A percentile compares a stretch with the other conserved stretches of the same genome.
Evolutionary conservation across 2,797 vertebrate species (phyloP).

Genomic region (Notoglanidium macrostoma): DNA sequence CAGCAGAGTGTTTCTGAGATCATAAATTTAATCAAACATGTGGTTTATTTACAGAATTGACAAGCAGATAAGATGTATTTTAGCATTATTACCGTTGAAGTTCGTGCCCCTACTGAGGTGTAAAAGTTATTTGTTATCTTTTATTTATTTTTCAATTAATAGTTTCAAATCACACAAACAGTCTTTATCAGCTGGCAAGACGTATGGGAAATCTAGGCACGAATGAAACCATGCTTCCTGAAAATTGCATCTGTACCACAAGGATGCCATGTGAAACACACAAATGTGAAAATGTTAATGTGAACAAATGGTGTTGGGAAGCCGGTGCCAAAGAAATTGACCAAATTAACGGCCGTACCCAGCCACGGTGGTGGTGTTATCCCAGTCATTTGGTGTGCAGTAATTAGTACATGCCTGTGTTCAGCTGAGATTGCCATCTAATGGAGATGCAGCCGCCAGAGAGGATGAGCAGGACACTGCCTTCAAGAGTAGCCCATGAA

Average conservation of each 20-base stretch:
- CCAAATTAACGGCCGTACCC: slow-evolving; percentile 23
- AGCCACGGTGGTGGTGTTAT: slow-evolving; percentile 35
- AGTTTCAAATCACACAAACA: background rate
- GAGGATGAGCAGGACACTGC: slow-evolving; percentile 65
- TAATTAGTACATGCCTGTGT: slow-evolving; percentile 65
- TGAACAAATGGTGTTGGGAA: slow-evolving; percentile 10
- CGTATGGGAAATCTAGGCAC: background rate
- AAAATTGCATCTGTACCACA: slow-evolving; percentile 17
- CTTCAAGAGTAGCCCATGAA: slow-evolving; percentile 67
- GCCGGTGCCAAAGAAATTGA: background rate
- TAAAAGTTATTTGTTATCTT: background rate
- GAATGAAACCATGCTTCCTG: background rate
- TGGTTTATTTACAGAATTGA: background rate
- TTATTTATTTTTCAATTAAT: background rate
- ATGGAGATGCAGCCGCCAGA: slow-evolving; percentile 68
- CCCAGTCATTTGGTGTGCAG: slow-evolving; percentile 48
- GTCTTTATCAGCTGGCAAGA: background rate
- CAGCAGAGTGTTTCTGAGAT: background rate
- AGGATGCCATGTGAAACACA: slow-evolving; percentile 1
- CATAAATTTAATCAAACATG: slow-evolving; percentile 20
- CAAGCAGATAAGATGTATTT: background rate
- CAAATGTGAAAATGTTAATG: slow-evolving; percentile 14
- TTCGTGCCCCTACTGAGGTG: background rate
- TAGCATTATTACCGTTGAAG: background rate
- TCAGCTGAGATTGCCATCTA: slow-evolving; percentile 61